phyloP scores from a whole-genome alignment of 2,113 vertebrate genomes.

The Misgurnus anguillicaudatus region DNA sequence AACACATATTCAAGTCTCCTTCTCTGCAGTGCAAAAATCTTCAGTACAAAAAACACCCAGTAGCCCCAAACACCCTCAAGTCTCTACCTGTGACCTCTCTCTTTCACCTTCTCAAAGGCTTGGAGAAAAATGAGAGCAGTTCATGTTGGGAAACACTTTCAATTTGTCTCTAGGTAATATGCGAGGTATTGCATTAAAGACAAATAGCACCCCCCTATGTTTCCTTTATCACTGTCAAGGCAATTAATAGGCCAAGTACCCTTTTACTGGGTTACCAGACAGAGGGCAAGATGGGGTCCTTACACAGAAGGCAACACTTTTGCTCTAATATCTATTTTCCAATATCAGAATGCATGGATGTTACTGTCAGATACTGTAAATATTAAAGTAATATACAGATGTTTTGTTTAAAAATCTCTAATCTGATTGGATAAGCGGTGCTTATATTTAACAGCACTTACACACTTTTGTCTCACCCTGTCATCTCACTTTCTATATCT shows the following conservation, averaged over 20 bases:
- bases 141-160: constrained; percentile 73
- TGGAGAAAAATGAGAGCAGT: constrained; percentile 67
- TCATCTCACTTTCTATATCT: too few species aligned
- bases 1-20: neutral
- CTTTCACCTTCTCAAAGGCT: constrained; percentile 61
- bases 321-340: constrained; percentile 18
- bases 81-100: constrained; percentile 41
- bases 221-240: constrained; percentile 82
- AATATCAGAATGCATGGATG: neutral
- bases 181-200: constrained; percentile 74
- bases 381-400: neutral
- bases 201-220: constrained; percentile 76
- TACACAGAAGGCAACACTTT: constrained; percentile 41
- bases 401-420: too few species aligned
- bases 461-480: too few species aligned
- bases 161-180: constrained; percentile 78
- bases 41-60: neutral
- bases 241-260: constrained; percentile 81
- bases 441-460: too few species aligned
- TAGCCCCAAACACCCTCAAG: constrained; percentile 35
- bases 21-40: constrained; percentile 9
- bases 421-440: too few species aligned
- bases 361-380: neutral
- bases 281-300: constrained; percentile 42
- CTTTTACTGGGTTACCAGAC: constrained; percentile 68